A percentile compares a stretch with the other conserved stretches of the same genome.
Conservation (phyloP, 2,797 vertebrate genomes). For the Hoplostethus atlanticus region DNA sequence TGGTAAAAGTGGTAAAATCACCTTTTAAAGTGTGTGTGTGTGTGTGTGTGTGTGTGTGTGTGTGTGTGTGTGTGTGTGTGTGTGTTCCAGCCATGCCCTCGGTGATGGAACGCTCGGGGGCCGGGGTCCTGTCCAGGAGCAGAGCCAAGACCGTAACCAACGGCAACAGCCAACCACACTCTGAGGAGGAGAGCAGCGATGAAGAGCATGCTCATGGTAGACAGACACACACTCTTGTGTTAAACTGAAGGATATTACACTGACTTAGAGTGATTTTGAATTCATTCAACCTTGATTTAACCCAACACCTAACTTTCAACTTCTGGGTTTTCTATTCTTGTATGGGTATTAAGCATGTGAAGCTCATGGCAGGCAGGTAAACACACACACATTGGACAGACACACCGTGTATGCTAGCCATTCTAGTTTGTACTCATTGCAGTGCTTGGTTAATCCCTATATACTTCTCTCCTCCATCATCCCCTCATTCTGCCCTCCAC, state of each 20-base stretch:
- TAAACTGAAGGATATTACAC: background rate
- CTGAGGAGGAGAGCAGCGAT: constrained; percentile 94
- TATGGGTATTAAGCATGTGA: background rate
- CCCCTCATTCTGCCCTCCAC: constrained; percentile 33
- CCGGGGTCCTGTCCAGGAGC: constrained; percentile 92
- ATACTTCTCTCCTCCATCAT: constrained; percentile 35
- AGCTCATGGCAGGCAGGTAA: background rate
- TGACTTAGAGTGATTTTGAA: constrained; percentile 1
- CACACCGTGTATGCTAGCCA: constrained; percentile 22
- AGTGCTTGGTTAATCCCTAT: constrained; percentile 37
- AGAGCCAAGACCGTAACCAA: constrained; percentile 90
- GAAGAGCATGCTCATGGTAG: constrained; percentile 92
- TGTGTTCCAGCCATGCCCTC: constrained; percentile 87
- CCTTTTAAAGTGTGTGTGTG: constrained; percentile 1
- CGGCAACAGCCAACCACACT: constrained; percentile 88
- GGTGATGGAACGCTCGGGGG: constrained; percentile 92
- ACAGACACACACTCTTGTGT: constrained; percentile 10
- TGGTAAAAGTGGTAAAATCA: background rate
- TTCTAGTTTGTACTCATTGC: constrained; percentile 34
- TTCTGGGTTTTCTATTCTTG: background rate
- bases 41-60: constrained; percentile 35
- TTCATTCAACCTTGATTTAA: background rate
- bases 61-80: constrained; percentile 14
- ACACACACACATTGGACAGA: background rate
- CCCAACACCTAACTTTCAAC: background rate